phyloP scores from a whole-genome alignment of 2,888 invertebrate species.

The Adelphocoris suturalis region DNA sequence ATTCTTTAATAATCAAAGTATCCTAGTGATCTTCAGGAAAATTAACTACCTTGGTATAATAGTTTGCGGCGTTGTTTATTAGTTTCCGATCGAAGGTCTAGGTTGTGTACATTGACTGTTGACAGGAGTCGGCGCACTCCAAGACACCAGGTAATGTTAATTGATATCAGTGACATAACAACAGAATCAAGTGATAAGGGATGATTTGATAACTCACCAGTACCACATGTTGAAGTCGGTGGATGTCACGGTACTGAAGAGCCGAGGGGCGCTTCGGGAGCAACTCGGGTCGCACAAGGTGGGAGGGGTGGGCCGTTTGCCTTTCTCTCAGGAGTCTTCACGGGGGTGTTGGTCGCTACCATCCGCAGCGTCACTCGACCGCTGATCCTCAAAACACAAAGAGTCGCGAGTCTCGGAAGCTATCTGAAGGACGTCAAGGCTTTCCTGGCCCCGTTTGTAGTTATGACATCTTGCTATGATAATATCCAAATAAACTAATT shows the following conservation, averaged over 20 bases:
- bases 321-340: constrained; percentile 62
- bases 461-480: no score
- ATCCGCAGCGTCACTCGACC: constrained; percentile 31
- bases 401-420: neutral
- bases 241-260: constrained; percentile 68
- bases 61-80: no score
- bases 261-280: constrained; percentile 56
- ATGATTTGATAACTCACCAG: constrained; percentile 56
- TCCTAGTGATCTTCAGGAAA: no score
- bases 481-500: no score
- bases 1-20: no score
- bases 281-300: constrained; percentile 8
- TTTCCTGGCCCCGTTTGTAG: neutral
- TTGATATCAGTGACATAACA: constrained; percentile 29
- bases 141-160: neutral
- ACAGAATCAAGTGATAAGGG: neutral
- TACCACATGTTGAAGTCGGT: constrained; percentile 70
- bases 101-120: no score
- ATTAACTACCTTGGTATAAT: no score
- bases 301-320: constrained; percentile 35
- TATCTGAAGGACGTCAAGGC: neutral
- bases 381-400: neutral
- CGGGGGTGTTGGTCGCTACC: constrained; percentile 50
- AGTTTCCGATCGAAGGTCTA: no score
- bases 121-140: neutral